Base-by-base conservation (phyloP, 92 coral and sea anemone species). In the Epizoanthus fatuus region DNA sequence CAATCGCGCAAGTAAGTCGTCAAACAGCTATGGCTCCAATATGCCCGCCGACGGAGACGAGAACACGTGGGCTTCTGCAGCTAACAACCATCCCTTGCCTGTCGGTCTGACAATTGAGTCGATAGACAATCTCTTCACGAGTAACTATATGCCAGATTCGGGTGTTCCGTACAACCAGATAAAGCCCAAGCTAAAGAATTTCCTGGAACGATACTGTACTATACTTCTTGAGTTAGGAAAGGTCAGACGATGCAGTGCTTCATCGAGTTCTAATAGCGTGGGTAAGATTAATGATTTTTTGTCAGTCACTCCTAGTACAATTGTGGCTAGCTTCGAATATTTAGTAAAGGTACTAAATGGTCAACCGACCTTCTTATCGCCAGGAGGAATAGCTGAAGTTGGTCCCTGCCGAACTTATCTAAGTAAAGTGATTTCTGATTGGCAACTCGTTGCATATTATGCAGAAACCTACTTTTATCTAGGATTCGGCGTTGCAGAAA, bases 81-180 rank as follows among this genome's bases (percentile, higher is more conserved):
- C 60, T 62, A 49, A 58, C 7, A 69, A 68, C 12, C 20, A 80
- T 14, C 90, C 90, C 15, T 29, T 79, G 60, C 90, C 90, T 5
- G 80, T 86, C 67, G 22, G 52, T 38, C 29, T 67, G 66, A 72
- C 79, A 13, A 32, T 79, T 1, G 29, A 35, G 44, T 69, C 86
- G 20, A 32, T 86, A 47, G 11, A 76, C 7, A 87, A 86, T 38
- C 79, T 86, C 7, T 15, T 86, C 17, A 86, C 86, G 3, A 63
- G 58, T 7, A 74, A 69, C n/a, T 86, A 80, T 49, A 59, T 86
- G 25, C 4, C 17, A 13, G 45, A 62, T 8, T 42, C 55, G 14
- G 87, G 52, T 59, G 65, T 79, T 69, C 78, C 81, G 14, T 37
- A 44, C 44, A 5, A 86, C 35, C 35, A 3, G 13, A 32, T 86